Evolutionary conservation across 2,888 invertebrate genomes (phyloP), one percentile per base, ranked within the genome.

Genomic region (Drosophila antonietae): DNA sequence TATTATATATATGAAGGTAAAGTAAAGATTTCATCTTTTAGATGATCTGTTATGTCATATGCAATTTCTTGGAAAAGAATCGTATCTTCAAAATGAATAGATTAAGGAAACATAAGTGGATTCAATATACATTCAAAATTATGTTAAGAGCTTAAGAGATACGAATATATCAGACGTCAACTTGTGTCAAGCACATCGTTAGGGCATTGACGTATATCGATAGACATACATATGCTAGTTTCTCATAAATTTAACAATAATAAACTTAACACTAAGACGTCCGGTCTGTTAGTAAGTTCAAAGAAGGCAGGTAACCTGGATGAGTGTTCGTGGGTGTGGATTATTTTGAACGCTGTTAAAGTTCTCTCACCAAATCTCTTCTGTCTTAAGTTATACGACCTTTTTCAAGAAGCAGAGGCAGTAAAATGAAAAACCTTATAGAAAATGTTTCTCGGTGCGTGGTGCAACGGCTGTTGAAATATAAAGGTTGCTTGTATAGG

Each of bases 401-500:
- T 75, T 77, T 62, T 63, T 33, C 18, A 59, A 52, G 70, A 70
- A 47, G 20, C 23, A 39, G 57, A 56, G 55, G 44, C 41, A 72
- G 60, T 59, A 41, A 61, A 64, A 63, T 53, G 56, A 55, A 76
- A 75, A 78, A 47, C 47, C 47, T 44, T 51, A 43, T 33, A 56
- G 49, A 62, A 65, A 64, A 44, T 37, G 56, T 46, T 63, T 35
- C 58, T n/a, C 35, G 58, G 52, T 53, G 63, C 41, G 49, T 61
- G 44, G 62, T 74, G 63, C 68, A 62, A 63, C 61, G 49, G 41
- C 73, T 51, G 64, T 61, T 65, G 61, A 35, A 66, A 62, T 43
- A 47, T 41, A 46, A 55, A 59, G 65, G 65, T 58, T 58, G 65
- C 57, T 55, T 58, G 59, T 41, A 43, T 52, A 41, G 52, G 20